Evolutionary conservation across 53 echinoderm and acorn worm species (phyloP).

Genomic region (Patiria pectinifera): DNA sequence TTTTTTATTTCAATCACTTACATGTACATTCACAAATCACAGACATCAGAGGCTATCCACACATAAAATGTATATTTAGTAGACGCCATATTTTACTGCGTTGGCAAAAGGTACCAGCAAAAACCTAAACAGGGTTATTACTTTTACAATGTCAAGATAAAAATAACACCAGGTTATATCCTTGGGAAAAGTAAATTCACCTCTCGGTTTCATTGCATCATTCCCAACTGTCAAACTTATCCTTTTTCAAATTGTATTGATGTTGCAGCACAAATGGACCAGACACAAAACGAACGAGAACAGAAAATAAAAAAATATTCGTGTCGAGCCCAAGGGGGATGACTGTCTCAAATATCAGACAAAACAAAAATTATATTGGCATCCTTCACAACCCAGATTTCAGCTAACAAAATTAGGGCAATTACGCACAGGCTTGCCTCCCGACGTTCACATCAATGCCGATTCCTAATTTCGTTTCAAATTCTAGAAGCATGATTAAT

Average conservation of each 20-base stretch:
- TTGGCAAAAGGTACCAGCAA: too few relatives aligned
- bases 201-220: not conserved
- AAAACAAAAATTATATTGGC: not conserved
- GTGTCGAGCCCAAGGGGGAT: conserved; percentile 25
- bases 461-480: conserved; percentile 45
- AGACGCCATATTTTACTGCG: too few relatives aligned
- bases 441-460: not conserved
- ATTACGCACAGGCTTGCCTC: conserved; percentile 14
- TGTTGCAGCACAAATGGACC: not conserved
- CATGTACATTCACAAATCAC: too few relatives aligned
- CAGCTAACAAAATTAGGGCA: conserved; percentile 45
- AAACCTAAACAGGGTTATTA: too few relatives aligned
- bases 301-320: not conserved
- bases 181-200: not conserved
- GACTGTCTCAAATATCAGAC: not conserved
- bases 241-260: not conserved
- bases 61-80: too few relatives aligned
- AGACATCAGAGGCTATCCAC: too few relatives aligned
- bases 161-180: not conserved
- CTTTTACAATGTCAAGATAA: too few relatives aligned
- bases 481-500: conserved; percentile 44
- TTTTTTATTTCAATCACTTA: too few relatives aligned
- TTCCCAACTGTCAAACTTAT: not conserved
- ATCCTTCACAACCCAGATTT: conserved; percentile 28
- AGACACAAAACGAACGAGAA: not conserved